Base-by-base conservation (phyloP, 2,797 vertebrate species). In the Lutjanus campechanus region DNA sequence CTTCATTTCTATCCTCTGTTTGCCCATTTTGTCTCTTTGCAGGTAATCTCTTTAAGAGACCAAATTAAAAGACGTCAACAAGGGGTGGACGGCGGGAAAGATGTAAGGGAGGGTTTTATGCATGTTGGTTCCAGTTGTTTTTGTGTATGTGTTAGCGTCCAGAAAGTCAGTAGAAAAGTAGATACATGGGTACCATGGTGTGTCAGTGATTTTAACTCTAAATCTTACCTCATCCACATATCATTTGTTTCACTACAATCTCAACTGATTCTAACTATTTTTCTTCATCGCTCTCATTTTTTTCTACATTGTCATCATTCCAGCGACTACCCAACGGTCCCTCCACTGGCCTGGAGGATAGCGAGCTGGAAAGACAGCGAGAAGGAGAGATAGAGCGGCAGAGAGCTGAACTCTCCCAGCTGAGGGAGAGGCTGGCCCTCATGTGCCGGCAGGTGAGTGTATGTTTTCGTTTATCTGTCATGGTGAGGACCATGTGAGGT, bases 371-470 rank as follows among this genome's bases (percentile, higher is more conserved):
- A 58, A 91, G 95, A 58, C 95, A 96, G 91, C 91, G 96, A 90
- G 95, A 97, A 69, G 96, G 96, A 73, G 95, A 96, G 76, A 94
- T 97, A n/a, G 97, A 98, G 91, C 93, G 97, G 19, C 97, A 97
- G 93, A 95, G 97, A 58, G 90, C 94, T 0, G 97, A 98, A 85
- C 96, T 97, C 77, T 96, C 96, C 70, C 97, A 98, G 94, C 95
- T 98, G 76, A 96, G 96, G 77, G 97, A 98, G 88, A 95, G 97
- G 79, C 94, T 98, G 91, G 97, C 97, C 25, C 96, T 97, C 87
- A 95, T 98, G 94, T 98, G 97, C 88, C 96, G 97, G 64, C 97
- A 98, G 95, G 97, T 97, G 89, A 95, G 93, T 56, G 59, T n/a
- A 11, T 53, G 22, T 25, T 60, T 36, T 44, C 59, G 51, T 81